These are phyloP conservation scores for Melipona bicolor DNA, from an alignment of 2,888 invertebrate species.

Conservation along the genomic window DNA sequence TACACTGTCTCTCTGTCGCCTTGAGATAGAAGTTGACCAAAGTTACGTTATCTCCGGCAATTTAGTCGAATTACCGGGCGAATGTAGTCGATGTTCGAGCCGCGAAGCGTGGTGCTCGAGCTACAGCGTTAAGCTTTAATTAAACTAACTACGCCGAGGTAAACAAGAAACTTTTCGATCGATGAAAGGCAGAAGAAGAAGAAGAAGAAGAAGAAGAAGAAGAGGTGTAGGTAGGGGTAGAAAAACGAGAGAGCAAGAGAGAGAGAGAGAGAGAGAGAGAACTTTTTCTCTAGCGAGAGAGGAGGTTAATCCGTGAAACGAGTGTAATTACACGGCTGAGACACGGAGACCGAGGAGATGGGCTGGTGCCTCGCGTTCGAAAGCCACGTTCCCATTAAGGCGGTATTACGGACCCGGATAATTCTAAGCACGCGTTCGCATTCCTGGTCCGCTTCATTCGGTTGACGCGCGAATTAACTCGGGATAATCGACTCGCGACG, in stretches of 20 bases:
- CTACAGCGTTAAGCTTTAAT: constrained; percentile 24
- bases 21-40: background rate
- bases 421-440: constrained; percentile 44
- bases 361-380: background rate
- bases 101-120: background rate
- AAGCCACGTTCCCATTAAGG: constrained; percentile 22
- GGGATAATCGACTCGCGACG: constrained; percentile 4
- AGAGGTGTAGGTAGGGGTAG: too few species aligned
- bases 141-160: constrained; percentile 22
- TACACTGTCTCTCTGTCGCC: background rate
- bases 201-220: background rate
- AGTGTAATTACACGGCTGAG: constrained; percentile 25
- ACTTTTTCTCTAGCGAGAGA: too few species aligned
- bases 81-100: constrained; percentile 2
- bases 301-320: constrained; percentile 26
- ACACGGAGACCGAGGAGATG: background rate
- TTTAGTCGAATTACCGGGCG: constrained; percentile 14
- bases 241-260: background rate
- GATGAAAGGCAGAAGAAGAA: background rate
- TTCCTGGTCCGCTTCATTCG: constrained; percentile 32
- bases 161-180: constrained; percentile 28
- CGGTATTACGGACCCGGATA: constrained; percentile 17
- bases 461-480: constrained; percentile 45
- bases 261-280: background rate
- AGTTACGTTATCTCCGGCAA: constrained; percentile 6